These are phyloP conservation scores for Gryllus bimaculatus DNA, from an alignment of 1,140 invertebrate genomes.

Conservation along the genomic window DNA sequence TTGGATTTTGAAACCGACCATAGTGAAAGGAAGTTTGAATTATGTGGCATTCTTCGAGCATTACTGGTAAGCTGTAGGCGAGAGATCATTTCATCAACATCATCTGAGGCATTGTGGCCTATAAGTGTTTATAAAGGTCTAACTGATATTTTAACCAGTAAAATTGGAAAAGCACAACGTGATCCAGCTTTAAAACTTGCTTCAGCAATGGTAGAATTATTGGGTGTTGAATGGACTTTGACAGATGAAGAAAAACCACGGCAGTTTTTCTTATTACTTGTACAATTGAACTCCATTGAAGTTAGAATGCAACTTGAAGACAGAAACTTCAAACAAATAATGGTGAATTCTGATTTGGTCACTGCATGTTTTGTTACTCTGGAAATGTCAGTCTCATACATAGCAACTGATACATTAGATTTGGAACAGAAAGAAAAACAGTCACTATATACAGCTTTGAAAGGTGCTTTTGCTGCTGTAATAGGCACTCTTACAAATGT, in stretches of 20 bases:
- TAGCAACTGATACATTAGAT: slow-evolving; percentile 69
- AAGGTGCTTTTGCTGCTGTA: slow-evolving; percentile 78
- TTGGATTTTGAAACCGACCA: slow-evolving; percentile 80
- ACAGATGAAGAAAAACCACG: slow-evolving; percentile 67
- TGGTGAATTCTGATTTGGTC: slow-evolving; percentile 62
- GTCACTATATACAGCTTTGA: slow-evolving; percentile 78
- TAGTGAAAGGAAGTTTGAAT: slow-evolving; percentile 76
- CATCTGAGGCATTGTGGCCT: slow-evolving; percentile 64
- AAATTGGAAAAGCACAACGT: slow-evolving; percentile 75
- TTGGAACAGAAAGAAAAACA: slow-evolving; percentile 84
- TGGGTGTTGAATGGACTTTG: slow-evolving; percentile 77
- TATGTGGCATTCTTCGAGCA: slow-evolving; percentile 63
- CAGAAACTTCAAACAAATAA: slow-evolving; percentile 61
- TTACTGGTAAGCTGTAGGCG: slow-evolving; percentile 62
- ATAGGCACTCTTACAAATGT: slow-evolving; percentile 62
- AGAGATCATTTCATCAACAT: slow-evolving; percentile 46
- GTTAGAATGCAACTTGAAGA: slow-evolving; percentile 86
- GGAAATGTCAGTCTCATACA: slow-evolving; percentile 69
- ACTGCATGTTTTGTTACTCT: slow-evolving; percentile 75
- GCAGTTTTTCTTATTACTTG: slow-evolving; percentile 70
- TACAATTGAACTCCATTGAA: slow-evolving; percentile 83
- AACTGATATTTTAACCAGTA: slow-evolving; percentile 71
- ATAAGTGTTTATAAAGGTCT: slow-evolving; percentile 65
- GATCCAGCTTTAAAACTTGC: slow-evolving; percentile 78
- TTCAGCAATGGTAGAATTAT: slow-evolving; percentile 63